A percentile compares a stretch with the other conserved stretches of the same genome.
Evolutionary conservation across 2,888 invertebrate species (phyloP).

Genomic region (Orthonychiurus folsomi): DNA sequence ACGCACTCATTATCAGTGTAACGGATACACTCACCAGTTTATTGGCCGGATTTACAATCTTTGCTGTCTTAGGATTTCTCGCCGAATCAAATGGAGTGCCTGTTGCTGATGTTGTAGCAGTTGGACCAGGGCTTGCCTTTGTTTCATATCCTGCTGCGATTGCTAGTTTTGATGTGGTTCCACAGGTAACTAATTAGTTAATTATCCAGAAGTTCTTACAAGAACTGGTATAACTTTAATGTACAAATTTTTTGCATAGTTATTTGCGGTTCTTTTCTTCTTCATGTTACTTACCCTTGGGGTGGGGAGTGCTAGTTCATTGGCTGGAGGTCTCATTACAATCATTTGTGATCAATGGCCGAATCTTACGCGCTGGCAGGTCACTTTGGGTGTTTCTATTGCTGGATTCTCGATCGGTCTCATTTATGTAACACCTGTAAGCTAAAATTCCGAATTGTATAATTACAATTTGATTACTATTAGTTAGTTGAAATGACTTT

Average conservation of each 20-base stretch:
- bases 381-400: conserved; percentile 37
- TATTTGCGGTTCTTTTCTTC: conserved; percentile 52
- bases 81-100: conserved; percentile 53
- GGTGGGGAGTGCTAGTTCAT: conserved; percentile 49
- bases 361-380: conserved; percentile 42
- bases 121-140: conserved; percentile 71
- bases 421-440: conserved; percentile 40
- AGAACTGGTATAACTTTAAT: conserved; percentile 8
- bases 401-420: conserved; percentile 39
- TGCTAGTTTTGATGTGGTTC: conserved; percentile 60
- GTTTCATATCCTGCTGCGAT: conserved; percentile 77
- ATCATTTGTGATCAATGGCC: conserved; percentile 47
- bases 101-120: conserved; percentile 57
- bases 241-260: conserved; percentile 44
- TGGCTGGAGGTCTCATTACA: conserved; percentile 48
- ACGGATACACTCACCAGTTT: conserved; percentile 74
- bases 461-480: conserved; percentile 12
- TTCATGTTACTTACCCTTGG: conserved; percentile 52
- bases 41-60: conserved; percentile 68
- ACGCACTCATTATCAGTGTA: conserved; percentile 70
- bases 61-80: conserved; percentile 60
- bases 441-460: background rate
- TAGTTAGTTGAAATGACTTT: conserved; percentile 47
- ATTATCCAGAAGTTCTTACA: background rate
- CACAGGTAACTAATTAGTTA: conserved; percentile 52